Conservation (phyloP, 2,888 invertebrate species). For the Rapana venosa region DNA sequence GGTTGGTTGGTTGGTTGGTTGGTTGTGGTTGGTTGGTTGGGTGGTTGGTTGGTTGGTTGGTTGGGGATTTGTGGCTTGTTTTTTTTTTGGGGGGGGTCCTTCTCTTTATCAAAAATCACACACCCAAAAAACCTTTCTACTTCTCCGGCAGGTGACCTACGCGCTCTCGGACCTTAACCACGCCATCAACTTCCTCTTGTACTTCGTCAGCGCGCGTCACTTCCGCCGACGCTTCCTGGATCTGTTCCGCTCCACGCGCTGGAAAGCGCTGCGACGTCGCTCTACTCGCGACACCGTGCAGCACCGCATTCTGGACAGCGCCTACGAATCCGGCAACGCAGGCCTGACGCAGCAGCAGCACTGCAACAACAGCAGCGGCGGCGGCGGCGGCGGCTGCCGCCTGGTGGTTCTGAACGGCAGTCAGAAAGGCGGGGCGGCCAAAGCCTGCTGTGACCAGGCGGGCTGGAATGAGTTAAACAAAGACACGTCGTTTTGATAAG, state of each 20-base stretch:
- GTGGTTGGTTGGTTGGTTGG: too few relatives aligned
- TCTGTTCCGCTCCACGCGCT: conserved; percentile 21
- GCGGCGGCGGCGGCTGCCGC: not conserved
- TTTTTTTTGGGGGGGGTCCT: too few relatives aligned
- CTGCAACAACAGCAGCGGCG: not conserved
- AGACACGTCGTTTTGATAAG: not conserved
- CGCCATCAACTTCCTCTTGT: conserved; percentile 58
- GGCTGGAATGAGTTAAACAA: too few relatives aligned
- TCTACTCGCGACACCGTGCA: conserved; percentile 33
- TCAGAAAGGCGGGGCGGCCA: too few relatives aligned
- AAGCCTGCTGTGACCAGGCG: too few relatives aligned
- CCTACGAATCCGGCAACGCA: not conserved
- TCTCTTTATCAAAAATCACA: too few relatives aligned
- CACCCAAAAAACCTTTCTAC: too few relatives aligned
- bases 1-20: too few relatives aligned
- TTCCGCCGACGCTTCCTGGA: conserved; percentile 34
- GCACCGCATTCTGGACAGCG: conserved; percentile 24
- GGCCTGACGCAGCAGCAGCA: not conserved
- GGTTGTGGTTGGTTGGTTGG: too few relatives aligned
- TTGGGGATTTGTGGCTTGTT: too few relatives aligned
- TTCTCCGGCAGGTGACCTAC: conserved; percentile 49
- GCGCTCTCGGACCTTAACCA: conserved; percentile 60
- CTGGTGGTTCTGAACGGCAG: too few relatives aligned
- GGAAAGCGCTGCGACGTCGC: not conserved
- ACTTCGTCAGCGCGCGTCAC: conserved; percentile 35